Conservation (phyloP, 1,140 invertebrate genomes). For the Ceratoteleas bidentatus region DNA sequence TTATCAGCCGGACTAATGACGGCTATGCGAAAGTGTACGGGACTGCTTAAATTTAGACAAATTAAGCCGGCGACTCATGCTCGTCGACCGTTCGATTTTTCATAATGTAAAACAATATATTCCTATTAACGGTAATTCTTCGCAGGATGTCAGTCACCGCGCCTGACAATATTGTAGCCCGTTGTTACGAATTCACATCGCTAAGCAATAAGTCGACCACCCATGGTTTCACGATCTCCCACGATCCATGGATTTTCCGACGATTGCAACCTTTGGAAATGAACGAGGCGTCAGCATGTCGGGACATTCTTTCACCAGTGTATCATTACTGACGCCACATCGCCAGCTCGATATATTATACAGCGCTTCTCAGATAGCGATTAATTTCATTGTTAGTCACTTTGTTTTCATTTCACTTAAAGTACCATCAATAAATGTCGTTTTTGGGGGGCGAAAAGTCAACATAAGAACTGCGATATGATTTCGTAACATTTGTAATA, state of each 20-base stretch:
- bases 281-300: slow-evolving; percentile 45
- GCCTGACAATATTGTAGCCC: slow-evolving; percentile 37
- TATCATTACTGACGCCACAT: slow-evolving; percentile 51
- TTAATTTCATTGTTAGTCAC: slow-evolving; percentile 38
- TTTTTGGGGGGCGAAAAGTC: too few relatives aligned
- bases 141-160: slow-evolving; percentile 23
- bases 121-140: slow-evolving; percentile 44
- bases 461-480: too few relatives aligned
- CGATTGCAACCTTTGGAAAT: slow-evolving; percentile 54
- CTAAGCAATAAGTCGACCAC: slow-evolving; percentile 58
- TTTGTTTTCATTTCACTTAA: slow-evolving; percentile 28
- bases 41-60: too few relatives aligned
- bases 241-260: slow-evolving; percentile 49
- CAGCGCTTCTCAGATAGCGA: slow-evolving; percentile 13
- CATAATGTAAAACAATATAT: slow-evolving; percentile 31
- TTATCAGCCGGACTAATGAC: too few relatives aligned
- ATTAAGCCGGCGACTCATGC: too few relatives aligned
- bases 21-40: too few relatives aligned
- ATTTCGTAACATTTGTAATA: too few relatives aligned
- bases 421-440: too few relatives aligned
- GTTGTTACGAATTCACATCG: slow-evolving; percentile 53
- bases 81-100: not conserved
- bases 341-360: slow-evolving; percentile 38
- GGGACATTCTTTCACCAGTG: slow-evolving; percentile 39
- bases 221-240: slow-evolving; percentile 44